phyloP scores from a whole-genome alignment of 2,888 invertebrate species.

The Yponomeuta evonymella region DNA sequence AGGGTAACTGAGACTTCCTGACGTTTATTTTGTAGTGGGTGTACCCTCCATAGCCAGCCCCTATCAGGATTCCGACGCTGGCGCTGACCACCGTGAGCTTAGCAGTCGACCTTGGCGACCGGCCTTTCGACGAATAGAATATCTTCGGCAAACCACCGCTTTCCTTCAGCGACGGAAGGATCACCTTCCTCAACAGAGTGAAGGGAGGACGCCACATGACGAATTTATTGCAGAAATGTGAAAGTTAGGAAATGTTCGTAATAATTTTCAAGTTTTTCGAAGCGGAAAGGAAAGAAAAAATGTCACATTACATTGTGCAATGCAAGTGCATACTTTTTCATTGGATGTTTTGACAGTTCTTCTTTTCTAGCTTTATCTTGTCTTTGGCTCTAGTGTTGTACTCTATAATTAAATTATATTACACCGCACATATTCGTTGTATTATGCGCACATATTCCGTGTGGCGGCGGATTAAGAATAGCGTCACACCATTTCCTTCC shows the following conservation, averaged over 20 bases:
- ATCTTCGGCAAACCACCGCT: slow-evolving; percentile 41
- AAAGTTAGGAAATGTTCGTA: not conserved
- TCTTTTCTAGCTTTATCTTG: not conserved
- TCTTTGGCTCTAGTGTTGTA: not conserved
- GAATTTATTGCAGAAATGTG: slow-evolving; percentile 19
- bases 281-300: not conserved
- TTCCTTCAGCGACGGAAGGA: slow-evolving; percentile 48
- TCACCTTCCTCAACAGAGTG: slow-evolving; percentile 48
- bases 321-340: not conserved
- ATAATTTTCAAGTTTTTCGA: not conserved
- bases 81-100: slow-evolving; percentile 77
- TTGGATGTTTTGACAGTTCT: not conserved
- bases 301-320: not conserved
- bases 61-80: slow-evolving; percentile 73
- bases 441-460: too few relatives aligned
- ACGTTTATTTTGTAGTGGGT: slow-evolving; percentile 66
- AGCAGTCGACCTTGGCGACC: slow-evolving; percentile 51
- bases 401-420: too few relatives aligned
- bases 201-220: slow-evolving; percentile 62
- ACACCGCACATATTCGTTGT: too few relatives aligned
- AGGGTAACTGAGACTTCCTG: slow-evolving; percentile 39
- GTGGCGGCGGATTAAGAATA: too few relatives aligned
- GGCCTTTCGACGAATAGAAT: slow-evolving; percentile 53
- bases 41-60: slow-evolving; percentile 73
- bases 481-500: too few relatives aligned